Conservation (phyloP, 2,113 vertebrate species). For the Podocnemis expansa region DNA sequence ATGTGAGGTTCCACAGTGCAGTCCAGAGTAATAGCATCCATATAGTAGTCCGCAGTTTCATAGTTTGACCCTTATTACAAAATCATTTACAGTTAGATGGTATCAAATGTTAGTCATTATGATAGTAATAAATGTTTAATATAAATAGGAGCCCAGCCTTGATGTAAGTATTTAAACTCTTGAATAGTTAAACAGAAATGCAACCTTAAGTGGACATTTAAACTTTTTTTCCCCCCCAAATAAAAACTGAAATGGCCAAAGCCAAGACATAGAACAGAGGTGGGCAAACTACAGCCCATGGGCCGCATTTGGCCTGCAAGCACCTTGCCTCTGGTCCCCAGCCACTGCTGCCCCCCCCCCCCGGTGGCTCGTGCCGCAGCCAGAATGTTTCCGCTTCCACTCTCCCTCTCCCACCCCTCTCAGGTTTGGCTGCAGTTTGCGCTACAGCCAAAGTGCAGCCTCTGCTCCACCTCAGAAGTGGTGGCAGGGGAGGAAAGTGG, state of each 20-base stretch:
- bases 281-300: too few relatives aligned
- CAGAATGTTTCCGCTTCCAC: too few relatives aligned
- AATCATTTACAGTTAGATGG: background rate
- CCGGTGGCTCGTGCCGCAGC: too few relatives aligned
- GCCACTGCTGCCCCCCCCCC: too few relatives aligned
- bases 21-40: background rate
- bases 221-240: background rate
- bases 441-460: too few relatives aligned
- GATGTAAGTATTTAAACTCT: background rate
- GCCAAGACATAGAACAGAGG: background rate
- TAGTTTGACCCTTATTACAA: background rate
- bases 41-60: slow-evolving; percentile 8
- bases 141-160: background rate
- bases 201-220: background rate
- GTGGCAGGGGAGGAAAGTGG: too few relatives aligned
- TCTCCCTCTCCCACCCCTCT: too few relatives aligned
- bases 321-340: too few relatives aligned
- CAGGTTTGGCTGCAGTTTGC: too few relatives aligned
- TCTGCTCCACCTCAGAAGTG: too few relatives aligned
- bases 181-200: background rate
- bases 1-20: background rate
- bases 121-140: background rate
- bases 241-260: background rate
- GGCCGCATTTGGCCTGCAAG: too few relatives aligned
- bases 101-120: background rate